Evolutionary conservation across 1,140 invertebrate species (phyloP), one percentile per base, ranked within the genome.

Genomic region (Aphelinus atriplicis): DNA sequence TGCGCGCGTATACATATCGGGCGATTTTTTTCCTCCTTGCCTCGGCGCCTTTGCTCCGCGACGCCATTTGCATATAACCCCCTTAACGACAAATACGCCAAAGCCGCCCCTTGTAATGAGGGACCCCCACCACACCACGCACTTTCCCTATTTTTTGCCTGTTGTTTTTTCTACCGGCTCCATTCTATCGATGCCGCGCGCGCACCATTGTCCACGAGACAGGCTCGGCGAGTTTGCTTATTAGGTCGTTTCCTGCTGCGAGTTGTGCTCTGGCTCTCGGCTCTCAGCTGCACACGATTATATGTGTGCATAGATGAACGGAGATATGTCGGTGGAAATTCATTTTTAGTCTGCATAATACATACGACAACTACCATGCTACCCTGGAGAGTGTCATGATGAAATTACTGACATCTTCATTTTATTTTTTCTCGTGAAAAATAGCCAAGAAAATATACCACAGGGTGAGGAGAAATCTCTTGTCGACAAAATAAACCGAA

Each of bases 21-120:
- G 78, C 80, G 78, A 82, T 80, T 83, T 84, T 75, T 84, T 82
- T 80, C 71, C 78, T 58, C 69, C 76, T 78, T 79, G 79, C 6
- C 46, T 69, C 60, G 43, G 4, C 6, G 2, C 3, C 61, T 47
- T 45, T 47, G 3, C 26, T 80, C 81, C 80, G 80, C 79, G 73
- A 82, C 83, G 83, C 82, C 84, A 87, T 87, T 87, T 87, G 85
- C 84, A 86, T 86, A 85, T 82, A 82, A 81, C 80, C 84, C 84
- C 84, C 84, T 86, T 85, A 87, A 85, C 84, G 83, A 85, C 82
- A 86, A 85, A 85, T 85, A 87, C 78, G 84, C 82, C 80, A 82
- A 81, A 82, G 83, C 81, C 81, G 80, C 82, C 82, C 81, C 78
- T 83, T 78, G 82, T 87, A 86, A 87, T 86, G 84, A 87, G 83